Conservation (phyloP, 2,888 invertebrate species). For the Apamea anceps region DNA sequence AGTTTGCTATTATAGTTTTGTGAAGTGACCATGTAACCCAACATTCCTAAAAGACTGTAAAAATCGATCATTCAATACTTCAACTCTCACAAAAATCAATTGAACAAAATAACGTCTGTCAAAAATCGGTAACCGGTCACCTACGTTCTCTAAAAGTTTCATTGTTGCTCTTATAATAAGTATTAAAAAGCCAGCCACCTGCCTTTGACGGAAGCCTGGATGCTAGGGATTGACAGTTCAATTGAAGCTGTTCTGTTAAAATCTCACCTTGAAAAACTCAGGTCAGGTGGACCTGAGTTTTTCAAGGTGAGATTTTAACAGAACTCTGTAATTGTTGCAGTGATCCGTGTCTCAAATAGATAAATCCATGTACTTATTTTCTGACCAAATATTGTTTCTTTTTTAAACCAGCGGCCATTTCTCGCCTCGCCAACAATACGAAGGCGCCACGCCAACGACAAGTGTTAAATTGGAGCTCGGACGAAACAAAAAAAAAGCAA, state of each 20-base stretch:
- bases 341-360: neutral
- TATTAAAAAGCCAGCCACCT: neutral
- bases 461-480: constrained; percentile 80
- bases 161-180: neutral
- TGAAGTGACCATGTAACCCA: neutral
- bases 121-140: neutral
- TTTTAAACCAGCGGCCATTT: constrained; percentile 57
- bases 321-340: too few species aligned
- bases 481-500: constrained; percentile 71
- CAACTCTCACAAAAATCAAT: neutral
- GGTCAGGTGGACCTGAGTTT: too few species aligned
- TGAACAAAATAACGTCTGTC: neutral
- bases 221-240: neutral
- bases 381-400: neutral
- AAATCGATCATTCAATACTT: neutral
- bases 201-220: neutral
- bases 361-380: neutral
- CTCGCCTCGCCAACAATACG: constrained; percentile 42
- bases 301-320: neutral
- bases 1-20: neutral
- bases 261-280: too few species aligned
- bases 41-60: too few species aligned
- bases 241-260: too few species aligned
- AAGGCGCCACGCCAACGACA: constrained; percentile 78
- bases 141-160: neutral